Evolutionary conservation across 2,888 invertebrate species (phyloP), one percentile per base, ranked within the genome.

Genomic region (Myopa testacea): DNA sequence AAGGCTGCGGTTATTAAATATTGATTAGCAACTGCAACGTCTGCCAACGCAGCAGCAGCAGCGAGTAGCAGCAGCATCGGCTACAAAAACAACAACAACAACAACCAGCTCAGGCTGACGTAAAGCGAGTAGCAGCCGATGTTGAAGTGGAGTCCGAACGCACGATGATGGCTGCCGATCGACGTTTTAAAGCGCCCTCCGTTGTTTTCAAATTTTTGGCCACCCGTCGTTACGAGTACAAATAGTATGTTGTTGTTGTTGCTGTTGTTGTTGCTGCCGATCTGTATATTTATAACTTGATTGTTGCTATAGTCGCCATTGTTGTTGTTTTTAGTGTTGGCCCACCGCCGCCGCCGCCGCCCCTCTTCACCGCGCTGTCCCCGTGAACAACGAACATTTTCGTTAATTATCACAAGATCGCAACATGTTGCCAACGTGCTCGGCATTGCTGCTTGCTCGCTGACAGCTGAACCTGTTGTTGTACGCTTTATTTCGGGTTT

Each of bases 321-420:
- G 4, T 37, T 26, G 55, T 37, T 40, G 38, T 37, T 60, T 14
- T 8, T 5, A n/a, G 19, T 60, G 72, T 10, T 63, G 63, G 52
- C 19, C 55, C 12, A 16, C 10, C 26, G 3, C 37, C 34, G 8
- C 37, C 40, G 16, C n/a, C 14, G 37, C 38, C 16, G 4, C 50
- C 26, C 52, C 14, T 16, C 50, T 50, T 19, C 26, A 12, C 14
- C 55, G 14, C 52, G 10, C 5, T 34, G 26, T 50, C 26, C 16
- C 37, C 37, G 1, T 55, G 70, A 70, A 60, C 40, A 65, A 34
- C 65, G 60, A n/a, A 67, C 67, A 72, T 79, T 75, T 77, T 81
- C 79, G 82, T 85, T 86, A 86, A 86, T 86, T 86, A 86, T 84
- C 83, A 82, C 84, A 83, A 86, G 84, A 86, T 84, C 83, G 85